These are phyloP conservation scores for Gasterosteus aculeatus DNA, from an alignment of 2,113 vertebrate genomes.

Conservation along the genomic window DNA sequence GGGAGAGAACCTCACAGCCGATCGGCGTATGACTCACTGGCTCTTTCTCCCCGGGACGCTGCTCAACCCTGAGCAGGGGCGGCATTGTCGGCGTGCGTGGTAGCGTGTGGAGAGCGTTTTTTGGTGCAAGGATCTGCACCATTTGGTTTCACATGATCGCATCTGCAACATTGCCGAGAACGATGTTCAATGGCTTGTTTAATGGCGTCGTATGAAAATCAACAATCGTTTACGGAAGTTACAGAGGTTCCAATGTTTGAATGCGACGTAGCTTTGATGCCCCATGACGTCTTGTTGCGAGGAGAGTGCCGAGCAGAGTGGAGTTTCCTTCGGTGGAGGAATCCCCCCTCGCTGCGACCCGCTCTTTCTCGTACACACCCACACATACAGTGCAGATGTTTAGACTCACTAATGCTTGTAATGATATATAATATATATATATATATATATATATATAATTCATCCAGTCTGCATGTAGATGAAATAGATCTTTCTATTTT, in stretches of 20 bases:
- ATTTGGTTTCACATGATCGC: constrained; percentile 21
- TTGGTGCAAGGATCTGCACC: constrained; percentile 16
- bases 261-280: not conserved
- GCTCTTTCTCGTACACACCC: constrained; percentile 30
- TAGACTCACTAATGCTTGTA: not conserved
- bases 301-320: constrained; percentile 39
- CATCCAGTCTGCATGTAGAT: not conserved
- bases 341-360: constrained; percentile 63
- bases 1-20: constrained; percentile 62
- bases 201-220: not conserved
- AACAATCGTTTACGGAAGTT: not conserved
- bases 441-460: not conserved
- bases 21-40: constrained; percentile 65
- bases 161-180: not conserved
- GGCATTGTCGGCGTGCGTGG: constrained; percentile 51
- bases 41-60: constrained; percentile 50
- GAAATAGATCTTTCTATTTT: not conserved
- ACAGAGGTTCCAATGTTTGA: constrained; percentile 7
- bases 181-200: not conserved
- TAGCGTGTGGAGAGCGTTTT: constrained; percentile 48
- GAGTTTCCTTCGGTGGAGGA: constrained; percentile 74
- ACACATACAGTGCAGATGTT: constrained; percentile 26
- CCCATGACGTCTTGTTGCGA: constrained; percentile 42
- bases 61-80: constrained; percentile 49
- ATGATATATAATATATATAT: not conserved